A percentile compares a stretch with the other conserved stretches of the same genome.
Evolutionary conservation across 2,797 vertebrate genomes (phyloP).

Genomic region (Epinephelus coioides): DNA sequence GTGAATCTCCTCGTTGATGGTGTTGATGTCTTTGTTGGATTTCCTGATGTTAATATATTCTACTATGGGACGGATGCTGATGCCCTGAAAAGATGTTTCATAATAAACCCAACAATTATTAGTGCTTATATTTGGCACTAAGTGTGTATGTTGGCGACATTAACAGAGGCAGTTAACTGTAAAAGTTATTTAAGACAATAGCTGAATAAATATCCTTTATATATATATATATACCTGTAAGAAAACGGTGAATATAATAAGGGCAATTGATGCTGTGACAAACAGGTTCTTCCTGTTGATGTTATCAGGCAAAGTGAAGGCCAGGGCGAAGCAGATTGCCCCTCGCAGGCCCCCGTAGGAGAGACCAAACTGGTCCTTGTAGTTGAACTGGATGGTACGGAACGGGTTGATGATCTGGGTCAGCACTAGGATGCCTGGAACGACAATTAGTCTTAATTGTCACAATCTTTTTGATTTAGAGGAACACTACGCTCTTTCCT

Average conservation of each 20-base stretch:
- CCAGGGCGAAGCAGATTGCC: slow-evolving; percentile 95
- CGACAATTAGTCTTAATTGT: background rate
- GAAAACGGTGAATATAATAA: slow-evolving; percentile 96
- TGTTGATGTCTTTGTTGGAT: slow-evolving; percentile 90
- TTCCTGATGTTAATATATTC: slow-evolving; percentile 94
- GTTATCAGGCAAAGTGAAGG: slow-evolving; percentile 91
- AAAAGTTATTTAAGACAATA: background rate
- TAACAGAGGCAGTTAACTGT: no score
- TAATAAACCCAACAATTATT: background rate
- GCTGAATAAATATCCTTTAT: no score
- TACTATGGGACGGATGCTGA: slow-evolving; percentile 93
- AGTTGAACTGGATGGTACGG: slow-evolving; percentile 92
- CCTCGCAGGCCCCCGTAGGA: slow-evolving; percentile 94
- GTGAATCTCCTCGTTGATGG: slow-evolving; percentile 93
- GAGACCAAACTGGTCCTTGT: slow-evolving; percentile 96
- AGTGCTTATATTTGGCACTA: background rate
- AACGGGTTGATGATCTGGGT: slow-evolving; percentile 95
- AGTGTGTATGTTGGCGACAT: background rate
- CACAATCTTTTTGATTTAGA: no score
- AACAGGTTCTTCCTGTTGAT: slow-evolving; percentile 92
- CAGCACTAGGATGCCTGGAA: slow-evolving; percentile 91
- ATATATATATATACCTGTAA: slow-evolving; percentile 87
- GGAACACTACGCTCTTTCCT: no score
- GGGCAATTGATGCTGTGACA: slow-evolving; percentile 90
- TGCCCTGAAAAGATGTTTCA: slow-evolving; percentile 85